Percentiles rank a stretch among this genome's conserved stretches.
Conservation (phyloP, 2,113 vertebrate species). For the Antigone vipio region DNA sequence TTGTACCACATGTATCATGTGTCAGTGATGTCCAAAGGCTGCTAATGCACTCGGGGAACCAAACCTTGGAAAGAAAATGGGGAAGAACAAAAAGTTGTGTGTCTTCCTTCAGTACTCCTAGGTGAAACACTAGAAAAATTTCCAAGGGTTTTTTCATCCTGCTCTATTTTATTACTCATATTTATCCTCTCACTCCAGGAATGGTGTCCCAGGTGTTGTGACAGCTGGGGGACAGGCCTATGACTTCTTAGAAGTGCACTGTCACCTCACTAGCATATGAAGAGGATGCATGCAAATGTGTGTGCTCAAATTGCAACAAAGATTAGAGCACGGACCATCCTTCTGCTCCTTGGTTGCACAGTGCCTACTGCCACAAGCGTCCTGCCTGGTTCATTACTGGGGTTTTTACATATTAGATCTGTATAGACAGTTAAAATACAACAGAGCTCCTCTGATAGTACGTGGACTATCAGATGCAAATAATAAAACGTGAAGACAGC, state of each 20-base stretch:
- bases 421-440: background rate
- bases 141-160: background rate
- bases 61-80: background rate
- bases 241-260: background rate
- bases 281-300: background rate
- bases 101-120: background rate
- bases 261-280: background rate
- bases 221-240: background rate
- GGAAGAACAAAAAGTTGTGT: background rate
- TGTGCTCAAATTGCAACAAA: background rate
- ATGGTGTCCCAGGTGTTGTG: background rate
- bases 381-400: background rate
- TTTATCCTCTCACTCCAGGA: background rate
- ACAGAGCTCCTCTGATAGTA: background rate
- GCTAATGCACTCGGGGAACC: background rate
- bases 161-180: background rate
- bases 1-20: rapidly evolving
- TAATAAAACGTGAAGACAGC: background rate
- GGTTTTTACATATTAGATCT: background rate
- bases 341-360: background rate
- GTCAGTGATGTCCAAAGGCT: background rate
- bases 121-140: background rate
- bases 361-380: background rate
- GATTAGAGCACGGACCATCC: background rate
- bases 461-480: background rate